These are phyloP conservation scores for Tympanuchus pallidicinctus DNA, from an alignment of 2,113 vertebrate genomes.

Conservation along the genomic window DNA sequence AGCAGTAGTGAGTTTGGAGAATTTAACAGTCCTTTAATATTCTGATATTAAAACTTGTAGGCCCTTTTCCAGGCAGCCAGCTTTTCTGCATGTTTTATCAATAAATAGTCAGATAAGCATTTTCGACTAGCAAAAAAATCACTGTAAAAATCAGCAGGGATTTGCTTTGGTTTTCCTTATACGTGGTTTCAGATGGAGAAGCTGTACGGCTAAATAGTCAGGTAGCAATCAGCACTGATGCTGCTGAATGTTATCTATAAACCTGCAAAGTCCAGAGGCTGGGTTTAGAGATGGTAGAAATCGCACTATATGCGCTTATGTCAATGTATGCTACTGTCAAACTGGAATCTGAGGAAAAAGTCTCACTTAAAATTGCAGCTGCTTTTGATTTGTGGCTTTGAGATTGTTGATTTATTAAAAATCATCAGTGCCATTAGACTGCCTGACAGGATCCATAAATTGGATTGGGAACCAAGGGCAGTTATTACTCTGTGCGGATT, in stretches of 20 bases:
- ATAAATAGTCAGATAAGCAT: neutral
- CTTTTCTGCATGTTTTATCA: neutral
- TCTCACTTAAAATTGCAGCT: neutral
- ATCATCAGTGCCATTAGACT: slow-evolving; percentile 26
- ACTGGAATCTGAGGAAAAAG: neutral
- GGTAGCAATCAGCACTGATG: neutral
- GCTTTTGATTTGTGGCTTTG: slow-evolving; percentile 37
- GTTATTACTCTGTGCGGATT: slow-evolving; percentile 5
- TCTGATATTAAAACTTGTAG: neutral
- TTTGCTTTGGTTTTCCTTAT: neutral
- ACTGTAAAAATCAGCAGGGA: neutral
- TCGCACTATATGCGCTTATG: neutral
- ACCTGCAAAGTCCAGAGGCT: neutral
- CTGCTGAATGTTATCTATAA: neutral
- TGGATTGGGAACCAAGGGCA: neutral
- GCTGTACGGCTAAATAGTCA: neutral
- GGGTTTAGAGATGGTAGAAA: neutral
- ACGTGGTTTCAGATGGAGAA: neutral
- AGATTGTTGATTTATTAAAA: slow-evolving; percentile 34
- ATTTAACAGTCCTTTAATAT: neutral
- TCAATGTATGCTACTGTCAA: neutral
- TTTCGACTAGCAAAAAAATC: neutral
- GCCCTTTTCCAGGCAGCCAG: neutral
- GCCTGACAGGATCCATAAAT: slow-evolving; percentile 38
- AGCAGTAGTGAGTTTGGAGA: neutral